Conservation (phyloP, 1,140 invertebrate species). For the Antheraea mylitta region DNA sequence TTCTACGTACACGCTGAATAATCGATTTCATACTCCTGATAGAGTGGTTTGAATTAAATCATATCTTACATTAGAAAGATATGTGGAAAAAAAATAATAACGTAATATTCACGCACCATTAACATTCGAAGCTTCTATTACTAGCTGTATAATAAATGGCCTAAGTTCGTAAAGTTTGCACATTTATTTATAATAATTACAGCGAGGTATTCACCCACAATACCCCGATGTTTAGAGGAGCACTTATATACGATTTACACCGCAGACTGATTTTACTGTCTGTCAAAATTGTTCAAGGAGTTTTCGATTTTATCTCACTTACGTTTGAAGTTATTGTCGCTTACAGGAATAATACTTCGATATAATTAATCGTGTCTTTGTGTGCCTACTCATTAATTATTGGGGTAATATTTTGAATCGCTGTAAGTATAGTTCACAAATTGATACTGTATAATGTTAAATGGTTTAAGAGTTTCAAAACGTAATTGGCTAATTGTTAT, state of each 20-base stretch:
- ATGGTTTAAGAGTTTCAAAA: not conserved
- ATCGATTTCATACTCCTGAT: constrained; percentile 12
- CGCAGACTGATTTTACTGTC: constrained; percentile 23
- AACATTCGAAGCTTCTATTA: constrained; percentile 14
- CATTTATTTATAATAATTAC: constrained; percentile 60
- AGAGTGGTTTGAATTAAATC: not conserved
- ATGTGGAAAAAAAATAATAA: not conserved
- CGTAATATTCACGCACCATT: constrained; percentile 1
- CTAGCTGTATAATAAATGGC: constrained; percentile 42
- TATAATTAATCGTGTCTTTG: constrained; percentile 24
- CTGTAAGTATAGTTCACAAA: constrained; percentile 34
- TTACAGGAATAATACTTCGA: not conserved
- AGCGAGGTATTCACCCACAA: constrained; percentile 43
- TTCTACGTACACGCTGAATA: constrained; percentile 8
- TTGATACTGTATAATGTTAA: constrained; percentile 26
- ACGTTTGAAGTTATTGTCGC: constrained; percentile 10
- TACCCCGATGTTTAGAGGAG: constrained; percentile 35
- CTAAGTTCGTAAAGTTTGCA: constrained; percentile 40
- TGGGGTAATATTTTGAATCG: constrained; percentile 40
- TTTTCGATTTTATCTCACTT: not conserved
- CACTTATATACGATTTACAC: constrained; percentile 24
- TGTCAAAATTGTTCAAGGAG: constrained; percentile 11
- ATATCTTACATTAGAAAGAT: not conserved
- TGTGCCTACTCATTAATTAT: constrained; percentile 53
- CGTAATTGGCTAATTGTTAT: not conserved